Percentiles rank a stretch among this genome's conserved stretches.
phyloP scores from a whole-genome alignment of 2,113 vertebrate genomes.

The Cyphomyrus discorhynchus region DNA sequence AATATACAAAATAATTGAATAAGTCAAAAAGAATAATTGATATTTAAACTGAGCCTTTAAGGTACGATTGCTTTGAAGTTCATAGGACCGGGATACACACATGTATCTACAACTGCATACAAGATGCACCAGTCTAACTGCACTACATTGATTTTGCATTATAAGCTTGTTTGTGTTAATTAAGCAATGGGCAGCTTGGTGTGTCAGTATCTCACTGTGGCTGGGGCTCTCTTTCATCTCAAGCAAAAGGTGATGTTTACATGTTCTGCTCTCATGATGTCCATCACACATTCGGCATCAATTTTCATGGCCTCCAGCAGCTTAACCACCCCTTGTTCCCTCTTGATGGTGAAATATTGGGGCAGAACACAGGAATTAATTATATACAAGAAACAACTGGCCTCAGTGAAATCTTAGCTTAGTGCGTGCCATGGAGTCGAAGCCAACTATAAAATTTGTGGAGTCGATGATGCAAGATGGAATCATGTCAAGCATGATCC shows the following conservation, averaged over 20 bases:
- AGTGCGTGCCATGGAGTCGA: background rate
- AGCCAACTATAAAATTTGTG: background rate
- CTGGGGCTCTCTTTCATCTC: background rate
- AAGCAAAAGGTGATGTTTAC: background rate
- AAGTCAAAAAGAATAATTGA: background rate
- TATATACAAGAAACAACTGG: conserved; percentile 6
- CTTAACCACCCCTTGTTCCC: background rate
- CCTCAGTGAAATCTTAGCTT: background rate
- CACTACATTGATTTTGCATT: background rate
- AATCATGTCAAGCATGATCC: background rate
- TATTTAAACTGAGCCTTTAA: background rate
- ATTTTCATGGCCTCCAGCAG: background rate
- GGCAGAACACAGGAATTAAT: background rate
- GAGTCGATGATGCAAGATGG: background rate
- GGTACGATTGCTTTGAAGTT: background rate
- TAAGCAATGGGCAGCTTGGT: background rate
- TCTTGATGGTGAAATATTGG: background rate
- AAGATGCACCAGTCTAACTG: background rate
- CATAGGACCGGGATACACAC: background rate
- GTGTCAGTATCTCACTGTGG: background rate
- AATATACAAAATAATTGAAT: too few species aligned
- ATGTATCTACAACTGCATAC: background rate
- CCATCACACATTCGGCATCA: background rate
- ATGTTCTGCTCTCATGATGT: background rate
- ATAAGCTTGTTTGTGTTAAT: background rate